Evolutionary conservation across 2,888 invertebrate genomes (phyloP), one percentile per base, ranked within the genome.

Genomic region (Girardia tigrina): DNA sequence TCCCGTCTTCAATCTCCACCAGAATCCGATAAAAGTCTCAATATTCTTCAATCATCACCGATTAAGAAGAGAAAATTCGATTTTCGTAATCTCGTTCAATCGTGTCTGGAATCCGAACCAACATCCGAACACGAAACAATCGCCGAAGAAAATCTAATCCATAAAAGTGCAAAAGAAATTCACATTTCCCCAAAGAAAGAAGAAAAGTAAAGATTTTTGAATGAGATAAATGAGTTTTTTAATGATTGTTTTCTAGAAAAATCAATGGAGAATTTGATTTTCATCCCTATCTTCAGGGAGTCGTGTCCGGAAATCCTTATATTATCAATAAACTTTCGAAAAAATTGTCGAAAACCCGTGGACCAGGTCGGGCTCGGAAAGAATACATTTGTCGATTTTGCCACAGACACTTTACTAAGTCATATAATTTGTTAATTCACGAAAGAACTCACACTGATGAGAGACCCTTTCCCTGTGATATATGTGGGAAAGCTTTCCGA

Each of bases 371-470:
- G 71, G 72, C 70, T 16, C 28, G 71, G 23, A 77, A 77, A 73
- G 77, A 77, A 85, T 94, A 94, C 85, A 94, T 95, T 82, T 94
- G 94, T 86, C 91, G 92, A 86, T 94, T 91, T 85, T 94, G 94
- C 84, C 91, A 91, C 84, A 88, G 94, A 26, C 92, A 94, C 83
- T 94, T 94, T 85, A 94, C 94, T 77, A 94, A 95, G 86, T 91
- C 91, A 28, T 95, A 92, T 85, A 94, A 94, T 85, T 86, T 94
- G 82, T 87, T 94, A 80, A 95, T 94, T 80, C 94, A 95, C 87
- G 94, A 94, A 83, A 87, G 93, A 81, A 94, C 94, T 0, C 94
- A 94, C 83, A 94, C 94, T 2, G 93, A 94, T 82, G 94, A 94
- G 85, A 86, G 94, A 77, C 94, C 94, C 0, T 94, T 93, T 83